Percentiles rank a stretch among this genome's conserved stretches.
Evolutionary conservation across 1,140 invertebrate species (phyloP).

Genomic region (Drosophila auraria): DNA sequence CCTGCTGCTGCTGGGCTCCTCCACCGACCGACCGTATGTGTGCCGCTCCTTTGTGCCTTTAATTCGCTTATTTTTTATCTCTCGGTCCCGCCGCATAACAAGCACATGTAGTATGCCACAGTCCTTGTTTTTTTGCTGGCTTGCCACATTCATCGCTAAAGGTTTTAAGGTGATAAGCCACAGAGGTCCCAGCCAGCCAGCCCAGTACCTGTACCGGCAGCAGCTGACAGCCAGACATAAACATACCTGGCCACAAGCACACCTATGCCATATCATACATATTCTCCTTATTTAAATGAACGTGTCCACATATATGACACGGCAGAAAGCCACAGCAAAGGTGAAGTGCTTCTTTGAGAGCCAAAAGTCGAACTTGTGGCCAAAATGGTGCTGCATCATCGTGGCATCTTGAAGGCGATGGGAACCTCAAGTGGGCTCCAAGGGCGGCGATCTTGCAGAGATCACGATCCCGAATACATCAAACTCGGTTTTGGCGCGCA

Average conservation of each 20-base stretch:
- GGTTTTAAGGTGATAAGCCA: constrained; percentile 56
- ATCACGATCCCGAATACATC: constrained; percentile 38
- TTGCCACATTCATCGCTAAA: constrained; percentile 49
- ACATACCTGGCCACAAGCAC: constrained; percentile 26
- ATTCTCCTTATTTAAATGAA: constrained; percentile 53
- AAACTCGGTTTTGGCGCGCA: constrained; percentile 54
- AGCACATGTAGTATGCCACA: constrained; percentile 43
- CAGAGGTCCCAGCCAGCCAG: constrained; percentile 34
- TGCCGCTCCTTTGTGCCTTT: constrained; percentile 48
- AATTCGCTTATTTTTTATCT: constrained; percentile 50
- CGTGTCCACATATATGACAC: constrained; percentile 41
- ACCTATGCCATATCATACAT: constrained; percentile 12
- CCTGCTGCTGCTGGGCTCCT: constrained; percentile 9
- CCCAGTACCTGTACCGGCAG: constrained; percentile 31
- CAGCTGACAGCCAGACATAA: constrained; percentile 53
- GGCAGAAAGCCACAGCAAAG: constrained; percentile 31
- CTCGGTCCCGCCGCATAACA: constrained; percentile 32
- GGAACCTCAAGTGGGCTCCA: constrained; percentile 38
- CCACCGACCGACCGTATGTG: constrained; percentile 17
- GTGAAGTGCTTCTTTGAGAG: constrained; percentile 40
- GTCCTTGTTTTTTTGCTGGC: constrained; percentile 36
- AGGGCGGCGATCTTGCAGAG: constrained; percentile 38
- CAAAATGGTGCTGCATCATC: constrained; percentile 46
- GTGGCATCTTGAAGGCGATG: constrained; percentile 33
- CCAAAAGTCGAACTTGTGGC: constrained; percentile 39